phyloP scores from a whole-genome alignment of 2,113 vertebrate genomes.

The Chaenocephalus aceratus region DNA sequence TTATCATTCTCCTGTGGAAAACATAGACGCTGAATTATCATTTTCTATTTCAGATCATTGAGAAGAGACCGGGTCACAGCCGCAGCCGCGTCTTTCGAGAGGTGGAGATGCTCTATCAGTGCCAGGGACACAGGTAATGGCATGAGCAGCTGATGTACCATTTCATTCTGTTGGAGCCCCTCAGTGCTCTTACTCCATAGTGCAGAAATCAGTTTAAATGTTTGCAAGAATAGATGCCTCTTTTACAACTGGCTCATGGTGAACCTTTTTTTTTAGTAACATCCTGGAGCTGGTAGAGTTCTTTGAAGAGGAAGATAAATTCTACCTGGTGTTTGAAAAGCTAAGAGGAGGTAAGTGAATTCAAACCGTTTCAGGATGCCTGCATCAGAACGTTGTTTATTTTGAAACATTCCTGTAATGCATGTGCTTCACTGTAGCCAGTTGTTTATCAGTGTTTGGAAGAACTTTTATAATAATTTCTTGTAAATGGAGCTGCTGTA shows the following conservation, averaged over 20 bases:
- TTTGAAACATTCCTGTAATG: not conserved
- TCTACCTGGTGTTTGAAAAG: constrained; percentile 99
- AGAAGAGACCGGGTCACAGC: constrained; percentile 95
- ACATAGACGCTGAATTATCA: not conserved
- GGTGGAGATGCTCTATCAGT: constrained; percentile 99
- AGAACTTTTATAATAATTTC: not conserved
- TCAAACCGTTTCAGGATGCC: not conserved
- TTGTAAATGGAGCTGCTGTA: constrained; percentile 26
- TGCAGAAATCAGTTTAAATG: not conserved
- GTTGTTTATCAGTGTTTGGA: not conserved
- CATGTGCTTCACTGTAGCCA: not conserved
- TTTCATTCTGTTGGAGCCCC: not conserved
- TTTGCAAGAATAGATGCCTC: not conserved
- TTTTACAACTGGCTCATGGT: not conserved
- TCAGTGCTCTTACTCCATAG: not conserved
- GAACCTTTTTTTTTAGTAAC: constrained; percentile 82
- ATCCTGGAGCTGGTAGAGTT: constrained; percentile 98
- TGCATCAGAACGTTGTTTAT: constrained; percentile 6
- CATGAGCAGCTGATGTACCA: too few relatives aligned
- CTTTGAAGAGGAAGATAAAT: constrained; percentile 98
- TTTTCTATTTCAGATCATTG: constrained; percentile 90
- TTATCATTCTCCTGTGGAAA: not conserved
- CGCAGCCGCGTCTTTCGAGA: constrained; percentile 95
- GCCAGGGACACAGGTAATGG: constrained; percentile 97
- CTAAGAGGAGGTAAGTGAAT: constrained; percentile 90